Conservation (phyloP, 2,888 invertebrate species). For the Cantharis rustica region DNA sequence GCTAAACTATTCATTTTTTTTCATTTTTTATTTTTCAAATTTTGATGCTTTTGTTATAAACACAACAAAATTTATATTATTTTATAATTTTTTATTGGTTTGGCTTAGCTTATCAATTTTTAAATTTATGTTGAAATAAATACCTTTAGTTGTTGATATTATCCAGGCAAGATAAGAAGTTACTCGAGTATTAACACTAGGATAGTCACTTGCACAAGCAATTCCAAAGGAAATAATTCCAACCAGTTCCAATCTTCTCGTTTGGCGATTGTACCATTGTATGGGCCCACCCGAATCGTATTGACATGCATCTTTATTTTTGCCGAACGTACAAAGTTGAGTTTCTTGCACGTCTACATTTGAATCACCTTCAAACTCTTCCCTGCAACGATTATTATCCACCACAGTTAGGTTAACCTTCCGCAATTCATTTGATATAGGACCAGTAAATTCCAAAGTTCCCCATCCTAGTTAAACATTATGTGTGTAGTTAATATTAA, state of each 20-base stretch:
- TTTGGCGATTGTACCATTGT: slow-evolving; percentile 57
- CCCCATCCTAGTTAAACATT: slow-evolving; percentile 65
- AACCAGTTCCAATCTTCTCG: slow-evolving; percentile 51
- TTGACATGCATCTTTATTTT: slow-evolving; percentile 65
- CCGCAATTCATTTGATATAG: slow-evolving; percentile 57
- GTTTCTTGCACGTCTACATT: not conserved
- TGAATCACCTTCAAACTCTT: slow-evolving; percentile 5
- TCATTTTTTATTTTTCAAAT: too few relatives aligned
- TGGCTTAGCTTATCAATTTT: too few relatives aligned
- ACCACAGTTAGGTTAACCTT: slow-evolving; percentile 62
- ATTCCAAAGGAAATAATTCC: slow-evolving; percentile 64
- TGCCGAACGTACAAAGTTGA: slow-evolving; percentile 57
- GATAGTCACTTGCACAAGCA: slow-evolving; percentile 59
- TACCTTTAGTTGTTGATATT: slow-evolving; percentile 43
- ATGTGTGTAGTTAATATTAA: not conserved
- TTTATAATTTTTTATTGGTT: too few relatives aligned
- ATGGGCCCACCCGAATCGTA: slow-evolving; percentile 65
- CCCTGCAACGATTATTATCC: slow-evolving; percentile 54
- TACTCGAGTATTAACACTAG: slow-evolving; percentile 63
- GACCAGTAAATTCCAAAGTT: slow-evolving; percentile 57
- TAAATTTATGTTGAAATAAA: slow-evolving; percentile 11
- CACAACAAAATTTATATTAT: too few relatives aligned
- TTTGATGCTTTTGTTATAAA: too few relatives aligned
- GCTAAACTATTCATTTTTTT: too few relatives aligned
- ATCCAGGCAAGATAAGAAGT: slow-evolving; percentile 64